Conservation (phyloP, 1,140 invertebrate species). For the Spodoptera frugiperda region DNA sequence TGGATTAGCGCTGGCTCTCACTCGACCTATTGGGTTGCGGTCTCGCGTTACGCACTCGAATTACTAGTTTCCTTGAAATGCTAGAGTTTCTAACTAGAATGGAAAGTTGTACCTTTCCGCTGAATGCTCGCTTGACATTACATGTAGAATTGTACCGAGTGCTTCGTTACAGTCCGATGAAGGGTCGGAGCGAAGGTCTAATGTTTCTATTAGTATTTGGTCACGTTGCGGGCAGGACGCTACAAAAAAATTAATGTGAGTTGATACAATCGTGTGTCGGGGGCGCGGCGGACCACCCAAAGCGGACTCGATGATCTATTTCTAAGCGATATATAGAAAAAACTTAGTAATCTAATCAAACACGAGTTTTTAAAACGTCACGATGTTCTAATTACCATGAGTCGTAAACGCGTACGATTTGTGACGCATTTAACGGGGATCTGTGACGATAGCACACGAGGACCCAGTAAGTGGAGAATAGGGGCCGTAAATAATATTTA, state of each 20-base stretch:
- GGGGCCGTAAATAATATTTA: conserved; percentile 61
- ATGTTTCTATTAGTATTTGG: conserved; percentile 55
- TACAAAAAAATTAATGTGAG: conserved; percentile 67
- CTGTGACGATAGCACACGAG: conserved; percentile 5
- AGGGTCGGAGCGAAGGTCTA: conserved; percentile 30
- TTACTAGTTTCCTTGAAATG: conserved; percentile 70
- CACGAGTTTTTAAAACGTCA: conserved; percentile 52
- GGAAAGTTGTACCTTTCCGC: conserved; percentile 44
- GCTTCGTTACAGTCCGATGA: conserved; percentile 49
- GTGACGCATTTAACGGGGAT: conserved; percentile 42
- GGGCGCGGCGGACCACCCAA: conserved; percentile 67
- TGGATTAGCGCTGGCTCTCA: conserved; percentile 71
- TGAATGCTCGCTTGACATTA: conserved; percentile 61
- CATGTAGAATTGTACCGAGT: conserved; percentile 55
- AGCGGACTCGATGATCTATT: conserved; percentile 60
- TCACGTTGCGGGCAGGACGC: conserved; percentile 58
- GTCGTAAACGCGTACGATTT: conserved; percentile 49
- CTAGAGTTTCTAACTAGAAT: conserved; percentile 58
- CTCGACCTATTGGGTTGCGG: conserved; percentile 70
- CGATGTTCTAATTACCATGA: conserved; percentile 58
- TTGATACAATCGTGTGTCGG: conserved; percentile 66
- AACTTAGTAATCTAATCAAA: conserved; percentile 54
- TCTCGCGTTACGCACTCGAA: conserved; percentile 67
- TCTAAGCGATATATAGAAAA: conserved; percentile 46
- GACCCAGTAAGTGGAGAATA: conserved; percentile 34